Evolutionary conservation across 2,113 vertebrate genomes (phyloP).

Genomic region (Leucopsar rothschildi): DNA sequence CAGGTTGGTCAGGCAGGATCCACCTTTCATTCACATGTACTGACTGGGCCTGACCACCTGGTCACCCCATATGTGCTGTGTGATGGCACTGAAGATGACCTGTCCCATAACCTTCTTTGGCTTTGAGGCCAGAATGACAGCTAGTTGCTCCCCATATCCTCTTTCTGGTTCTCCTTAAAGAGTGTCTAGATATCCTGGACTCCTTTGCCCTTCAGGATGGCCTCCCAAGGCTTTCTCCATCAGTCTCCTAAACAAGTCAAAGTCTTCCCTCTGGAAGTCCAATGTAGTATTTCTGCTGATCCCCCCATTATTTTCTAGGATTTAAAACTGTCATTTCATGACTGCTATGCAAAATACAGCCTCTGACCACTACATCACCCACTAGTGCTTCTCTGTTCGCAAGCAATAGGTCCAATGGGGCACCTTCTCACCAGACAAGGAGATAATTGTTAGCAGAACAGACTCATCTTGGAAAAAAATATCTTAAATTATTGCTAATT

Average conservation of each 20-base stretch:
- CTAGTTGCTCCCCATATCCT: too few species aligned
- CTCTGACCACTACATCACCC: not conserved
- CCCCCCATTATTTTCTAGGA: not conserved
- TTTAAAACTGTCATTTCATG: not conserved
- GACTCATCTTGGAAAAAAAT: not conserved
- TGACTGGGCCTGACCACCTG: not conserved
- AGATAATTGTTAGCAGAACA: not conserved
- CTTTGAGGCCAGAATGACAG: not conserved
- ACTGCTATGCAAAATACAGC: not conserved
- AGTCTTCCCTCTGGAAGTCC: not conserved
- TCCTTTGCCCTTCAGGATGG: not conserved
- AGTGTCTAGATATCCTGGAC: not conserved
- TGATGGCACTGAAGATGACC: not conserved
- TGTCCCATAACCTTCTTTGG: not conserved
- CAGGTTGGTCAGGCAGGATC: not conserved
- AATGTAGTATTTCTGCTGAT: not conserved
- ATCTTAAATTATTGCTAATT: not conserved
- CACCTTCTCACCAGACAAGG: too few species aligned
- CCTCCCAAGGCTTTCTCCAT: not conserved
- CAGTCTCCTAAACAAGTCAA: not conserved
- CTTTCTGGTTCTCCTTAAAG: not conserved
- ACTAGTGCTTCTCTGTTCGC: not conserved
- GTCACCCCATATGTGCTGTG: fast-evolving
- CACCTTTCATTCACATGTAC: not conserved
- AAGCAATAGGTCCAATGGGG: too few species aligned